Percentiles rank a stretch among this genome's conserved stretches.
phyloP scores from a whole-genome alignment of 2,888 invertebrate species.

The Nomada lathburiana region DNA sequence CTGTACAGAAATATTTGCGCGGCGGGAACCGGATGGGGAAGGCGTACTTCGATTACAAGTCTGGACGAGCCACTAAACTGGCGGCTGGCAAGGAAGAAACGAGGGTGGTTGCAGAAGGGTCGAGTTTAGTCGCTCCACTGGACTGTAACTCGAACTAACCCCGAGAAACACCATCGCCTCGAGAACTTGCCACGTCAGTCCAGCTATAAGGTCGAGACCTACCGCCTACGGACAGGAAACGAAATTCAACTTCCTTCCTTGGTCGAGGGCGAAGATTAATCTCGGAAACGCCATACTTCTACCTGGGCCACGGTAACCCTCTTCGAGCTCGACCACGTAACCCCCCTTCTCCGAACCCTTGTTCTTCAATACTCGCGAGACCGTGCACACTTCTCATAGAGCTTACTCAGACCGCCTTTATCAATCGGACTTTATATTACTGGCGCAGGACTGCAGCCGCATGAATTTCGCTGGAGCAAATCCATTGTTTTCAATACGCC shows the following conservation, averaged over 20 bases:
- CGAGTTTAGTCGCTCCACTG: constrained; percentile 83
- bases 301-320: constrained; percentile 49
- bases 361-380: constrained; percentile 21
- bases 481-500: background rate
- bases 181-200: constrained; percentile 81
- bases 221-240: constrained; percentile 79
- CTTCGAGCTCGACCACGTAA: constrained; percentile 4
- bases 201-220: constrained; percentile 69
- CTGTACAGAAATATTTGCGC: constrained; percentile 38
- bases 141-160: constrained; percentile 82
- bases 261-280: constrained; percentile 80
- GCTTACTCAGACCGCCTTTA: constrained; percentile 42
- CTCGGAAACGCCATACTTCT: constrained; percentile 59
- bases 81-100: constrained; percentile 46
- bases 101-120: constrained; percentile 69
- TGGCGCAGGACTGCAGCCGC: background rate
- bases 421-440: constrained; percentile 33
- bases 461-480: constrained; percentile 22
- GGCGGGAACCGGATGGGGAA: background rate
- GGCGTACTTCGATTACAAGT: constrained; percentile 54
- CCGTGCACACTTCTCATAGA: constrained; percentile 30
- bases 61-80: constrained; percentile 56
- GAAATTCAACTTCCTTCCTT: constrained; percentile 82
- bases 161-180: constrained; percentile 77
- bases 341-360: background rate